These are phyloP conservation scores for Drosophila jambulina DNA, from an alignment of 1,140 invertebrate species.

Conservation along the genomic window DNA sequence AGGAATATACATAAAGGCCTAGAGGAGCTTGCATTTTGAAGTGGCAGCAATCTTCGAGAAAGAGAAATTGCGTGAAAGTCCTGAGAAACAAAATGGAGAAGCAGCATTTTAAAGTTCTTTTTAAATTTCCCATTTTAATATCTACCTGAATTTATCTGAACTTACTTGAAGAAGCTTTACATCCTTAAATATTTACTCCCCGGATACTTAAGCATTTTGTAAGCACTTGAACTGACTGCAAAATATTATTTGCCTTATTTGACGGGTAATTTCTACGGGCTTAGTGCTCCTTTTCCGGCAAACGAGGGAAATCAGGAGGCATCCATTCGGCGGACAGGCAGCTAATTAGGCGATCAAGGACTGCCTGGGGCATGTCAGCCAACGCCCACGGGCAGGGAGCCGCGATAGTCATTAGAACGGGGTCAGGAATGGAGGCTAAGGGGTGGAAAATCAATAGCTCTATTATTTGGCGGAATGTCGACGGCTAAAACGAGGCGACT, in stretches of 20 bases:
- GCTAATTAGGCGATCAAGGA: constrained; percentile 75
- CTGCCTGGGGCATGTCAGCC: constrained; percentile 49
- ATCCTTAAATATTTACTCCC: background rate
- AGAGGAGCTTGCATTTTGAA: background rate
- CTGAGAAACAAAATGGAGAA: background rate
- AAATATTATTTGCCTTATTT: constrained; percentile 28
- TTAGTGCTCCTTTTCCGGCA: background rate
- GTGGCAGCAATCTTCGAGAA: background rate
- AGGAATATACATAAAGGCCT: background rate
- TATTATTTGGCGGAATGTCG: constrained; percentile 69
- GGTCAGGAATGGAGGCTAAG: constrained; percentile 8
- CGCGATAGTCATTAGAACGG: constrained; percentile 56
- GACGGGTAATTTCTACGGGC: constrained; percentile 6
- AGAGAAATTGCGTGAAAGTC: background rate
- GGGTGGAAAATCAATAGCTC: constrained; percentile 76
- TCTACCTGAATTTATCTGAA: background rate
- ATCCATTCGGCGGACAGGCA: constrained; percentile 44
- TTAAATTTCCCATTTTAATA: background rate
- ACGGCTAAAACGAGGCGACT: constrained; percentile 21
- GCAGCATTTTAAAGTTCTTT: background rate
- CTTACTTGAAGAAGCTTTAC: background rate
- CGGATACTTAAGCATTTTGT: background rate
- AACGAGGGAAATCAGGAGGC: constrained; percentile 26
- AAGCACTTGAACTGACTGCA: background rate
- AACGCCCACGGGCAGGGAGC: constrained; percentile 45